Conservation (phyloP, 2,113 vertebrate species). For the Salvelinus alpinus region DNA sequence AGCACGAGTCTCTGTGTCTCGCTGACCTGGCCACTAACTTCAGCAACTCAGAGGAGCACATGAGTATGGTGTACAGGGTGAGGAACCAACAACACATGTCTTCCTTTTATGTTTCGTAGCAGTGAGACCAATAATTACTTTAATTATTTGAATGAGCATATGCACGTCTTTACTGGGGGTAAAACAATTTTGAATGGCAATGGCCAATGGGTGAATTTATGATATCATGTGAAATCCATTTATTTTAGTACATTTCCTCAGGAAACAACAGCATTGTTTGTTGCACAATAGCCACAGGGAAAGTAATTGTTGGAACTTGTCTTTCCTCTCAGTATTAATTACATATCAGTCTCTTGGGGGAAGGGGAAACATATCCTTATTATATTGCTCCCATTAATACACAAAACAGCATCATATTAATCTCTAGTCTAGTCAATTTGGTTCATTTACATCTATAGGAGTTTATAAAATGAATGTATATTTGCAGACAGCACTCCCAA, state of each 20-base stretch:
- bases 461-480: not conserved
- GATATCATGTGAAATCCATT: not conserved
- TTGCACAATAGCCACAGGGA: not conserved
- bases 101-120: not conserved
- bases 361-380: no score
- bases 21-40: constrained; percentile 89
- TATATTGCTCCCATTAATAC: not conserved
- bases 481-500: not conserved
- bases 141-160: not conserved
- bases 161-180: no score
- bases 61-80: constrained; percentile 81
- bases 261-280: not conserved
- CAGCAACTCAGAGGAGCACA: constrained; percentile 86
- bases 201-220: no score
- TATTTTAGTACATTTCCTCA: not conserved
- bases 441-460: not conserved
- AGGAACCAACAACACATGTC: constrained; percentile 7
- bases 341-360: not conserved
- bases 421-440: no score
- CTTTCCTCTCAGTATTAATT: not conserved
- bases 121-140: not conserved
- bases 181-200: no score
- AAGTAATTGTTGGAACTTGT: not conserved
- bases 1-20: constrained; percentile 83
- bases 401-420: no score